Evolutionary conservation across 2,888 invertebrate species (phyloP).

Genomic region (Tryphoninae sp.): DNA sequence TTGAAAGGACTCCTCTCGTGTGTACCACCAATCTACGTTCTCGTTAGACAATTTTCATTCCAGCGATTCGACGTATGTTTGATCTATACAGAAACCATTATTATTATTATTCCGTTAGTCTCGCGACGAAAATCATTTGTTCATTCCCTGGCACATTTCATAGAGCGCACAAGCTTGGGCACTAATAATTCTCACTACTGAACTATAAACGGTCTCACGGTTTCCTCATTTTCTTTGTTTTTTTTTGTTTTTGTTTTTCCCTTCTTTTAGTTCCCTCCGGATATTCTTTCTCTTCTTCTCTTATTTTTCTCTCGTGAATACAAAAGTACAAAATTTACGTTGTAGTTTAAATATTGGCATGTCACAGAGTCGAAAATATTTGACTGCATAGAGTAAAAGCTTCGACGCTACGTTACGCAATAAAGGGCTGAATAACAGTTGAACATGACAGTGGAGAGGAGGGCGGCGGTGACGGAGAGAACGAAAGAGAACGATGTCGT

Average conservation of each 20-base stretch:
- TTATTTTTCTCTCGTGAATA: slow-evolving; percentile 45
- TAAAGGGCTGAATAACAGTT: slow-evolving; percentile 29
- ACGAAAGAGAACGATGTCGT: slow-evolving; percentile 26
- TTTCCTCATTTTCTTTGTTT: slow-evolving; percentile 1
- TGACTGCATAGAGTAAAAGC: slow-evolving; percentile 50
- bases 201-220: slow-evolving; percentile 23
- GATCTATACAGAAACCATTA: slow-evolving; percentile 4
- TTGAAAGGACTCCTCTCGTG: slow-evolving; percentile 35
- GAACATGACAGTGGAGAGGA: neutral
- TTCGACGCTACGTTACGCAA: slow-evolving; percentile 37
- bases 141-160: slow-evolving; percentile 52
- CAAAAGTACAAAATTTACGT: slow-evolving; percentile 64
- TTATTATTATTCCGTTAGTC: slow-evolving; percentile 8
- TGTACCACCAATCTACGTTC: slow-evolving; percentile 32
- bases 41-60: slow-evolving; percentile 52
- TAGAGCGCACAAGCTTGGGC: slow-evolving; percentile 44
- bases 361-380: slow-evolving; percentile 56
- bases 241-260: neutral
- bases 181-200: slow-evolving; percentile 37
- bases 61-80: slow-evolving; percentile 16
- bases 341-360: slow-evolving; percentile 52
- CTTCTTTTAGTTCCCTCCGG: neutral
- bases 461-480: neutral
- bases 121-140: slow-evolving; percentile 49
- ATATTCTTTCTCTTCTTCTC: neutral